Conservation (phyloP, 23 tunicate species). For the Clavelina lepadiformis region DNA sequence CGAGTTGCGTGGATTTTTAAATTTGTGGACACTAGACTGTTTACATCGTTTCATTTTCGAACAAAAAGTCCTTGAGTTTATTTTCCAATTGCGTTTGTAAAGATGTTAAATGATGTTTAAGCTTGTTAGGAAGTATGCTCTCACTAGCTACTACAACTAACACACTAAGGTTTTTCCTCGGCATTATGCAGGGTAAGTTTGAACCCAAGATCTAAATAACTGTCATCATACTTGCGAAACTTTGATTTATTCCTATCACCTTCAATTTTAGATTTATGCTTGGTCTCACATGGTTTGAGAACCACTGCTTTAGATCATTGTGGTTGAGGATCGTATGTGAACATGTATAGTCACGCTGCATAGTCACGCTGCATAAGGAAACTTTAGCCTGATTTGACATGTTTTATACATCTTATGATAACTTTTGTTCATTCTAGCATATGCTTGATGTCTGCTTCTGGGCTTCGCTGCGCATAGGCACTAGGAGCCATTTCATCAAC, state of each 20-base stretch:
- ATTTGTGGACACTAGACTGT: conserved; percentile 28
- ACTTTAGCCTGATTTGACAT: no score
- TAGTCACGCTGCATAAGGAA: no score
- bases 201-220: conserved; percentile 42
- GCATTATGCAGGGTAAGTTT: conserved; percentile 19
- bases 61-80: conserved; percentile 32
- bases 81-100: conserved; percentile 20
- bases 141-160: conserved; percentile 9
- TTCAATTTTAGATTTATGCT: not conserved
- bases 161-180: conserved; percentile 20
- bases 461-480: no score
- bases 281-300: no score
- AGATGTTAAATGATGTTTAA: conserved; percentile 33
- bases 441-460: no score
- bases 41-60: conserved; percentile 34
- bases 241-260: conserved; percentile 13
- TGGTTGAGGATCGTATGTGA: no score
- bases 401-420: no score
- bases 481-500: no score
- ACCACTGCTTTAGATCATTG: no score
- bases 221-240: conserved; percentile 19
- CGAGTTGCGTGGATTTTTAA: conserved; percentile 20
- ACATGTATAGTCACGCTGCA: no score
- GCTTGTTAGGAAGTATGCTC: conserved; percentile 4
- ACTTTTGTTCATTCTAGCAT: no score